Conservation (phyloP, 2,888 invertebrate species). For the Aphidius colemani region DNA sequence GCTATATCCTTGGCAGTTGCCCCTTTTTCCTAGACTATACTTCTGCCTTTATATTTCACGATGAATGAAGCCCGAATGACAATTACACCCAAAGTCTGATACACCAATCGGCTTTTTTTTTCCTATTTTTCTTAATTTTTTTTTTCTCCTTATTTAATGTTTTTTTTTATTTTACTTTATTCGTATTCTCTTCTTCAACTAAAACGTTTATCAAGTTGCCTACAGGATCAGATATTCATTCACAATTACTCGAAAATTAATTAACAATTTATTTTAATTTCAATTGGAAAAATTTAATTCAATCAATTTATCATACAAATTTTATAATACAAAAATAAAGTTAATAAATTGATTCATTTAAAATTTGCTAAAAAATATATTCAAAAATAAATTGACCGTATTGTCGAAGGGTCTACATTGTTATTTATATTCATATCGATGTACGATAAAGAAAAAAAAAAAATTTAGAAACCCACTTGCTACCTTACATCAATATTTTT, state of each 20-base stretch:
- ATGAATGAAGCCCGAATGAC: constrained; percentile 53
- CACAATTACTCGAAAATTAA: too few relatives aligned
- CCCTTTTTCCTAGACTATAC: constrained; percentile 22
- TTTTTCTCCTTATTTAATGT: neutral
- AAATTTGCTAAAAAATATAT: neutral
- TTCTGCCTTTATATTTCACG: constrained; percentile 25
- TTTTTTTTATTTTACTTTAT: constrained; percentile 1
- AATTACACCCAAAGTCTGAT: constrained; percentile 43
- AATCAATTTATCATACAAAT: too few relatives aligned
- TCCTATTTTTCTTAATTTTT: constrained; percentile 1
- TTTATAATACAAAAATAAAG: too few relatives aligned
- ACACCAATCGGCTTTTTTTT: constrained; percentile 22
- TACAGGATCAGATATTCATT: too few relatives aligned
- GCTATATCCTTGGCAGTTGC: constrained; percentile 26
- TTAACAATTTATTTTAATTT: too few relatives aligned
- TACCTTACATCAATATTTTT: constrained; percentile 18
- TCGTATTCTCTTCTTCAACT: neutral
- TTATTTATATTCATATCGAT: constrained; percentile 52
- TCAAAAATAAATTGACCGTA: neutral
- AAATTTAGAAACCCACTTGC: constrained; percentile 46
- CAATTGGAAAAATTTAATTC: too few relatives aligned
- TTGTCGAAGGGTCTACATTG: constrained; percentile 19
- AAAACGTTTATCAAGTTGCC: too few relatives aligned
- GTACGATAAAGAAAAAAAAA: constrained; percentile 34
- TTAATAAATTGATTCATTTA: neutral